Conservation (phyloP, 2,113 vertebrate genomes). For the Rattus norvegicus region DNA sequence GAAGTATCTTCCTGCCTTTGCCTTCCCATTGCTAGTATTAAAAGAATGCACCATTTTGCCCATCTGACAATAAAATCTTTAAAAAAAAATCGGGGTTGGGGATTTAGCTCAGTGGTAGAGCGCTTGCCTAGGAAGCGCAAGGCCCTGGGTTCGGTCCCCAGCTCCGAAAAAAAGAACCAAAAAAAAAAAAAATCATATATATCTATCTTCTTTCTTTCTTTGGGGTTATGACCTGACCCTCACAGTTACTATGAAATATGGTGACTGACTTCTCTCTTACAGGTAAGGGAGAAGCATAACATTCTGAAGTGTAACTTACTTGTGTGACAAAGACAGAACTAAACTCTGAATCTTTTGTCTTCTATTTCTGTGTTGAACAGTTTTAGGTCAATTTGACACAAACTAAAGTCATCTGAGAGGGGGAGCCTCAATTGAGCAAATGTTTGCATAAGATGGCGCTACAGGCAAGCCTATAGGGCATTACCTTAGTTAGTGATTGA, state of each 20-base stretch:
- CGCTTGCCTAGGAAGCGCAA: no score
- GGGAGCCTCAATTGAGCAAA: background rate
- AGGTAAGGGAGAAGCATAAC: background rate
- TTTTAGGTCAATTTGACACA: background rate
- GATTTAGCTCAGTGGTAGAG: no score
- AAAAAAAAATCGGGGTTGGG: background rate
- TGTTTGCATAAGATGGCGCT: background rate
- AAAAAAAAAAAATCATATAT: background rate
- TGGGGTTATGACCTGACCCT: background rate
- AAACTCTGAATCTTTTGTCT: background rate
- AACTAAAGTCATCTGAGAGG: background rate
- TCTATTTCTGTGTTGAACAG: background rate
- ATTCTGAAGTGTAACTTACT: background rate
- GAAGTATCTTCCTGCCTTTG: background rate
- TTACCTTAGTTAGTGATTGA: background rate
- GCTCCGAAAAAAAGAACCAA: no score
- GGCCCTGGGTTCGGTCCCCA: no score
- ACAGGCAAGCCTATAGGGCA: background rate
- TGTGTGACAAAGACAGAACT: background rate
- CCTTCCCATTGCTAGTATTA: background rate
- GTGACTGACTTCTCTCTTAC: background rate
- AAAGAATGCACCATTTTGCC: background rate
- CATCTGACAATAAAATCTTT: background rate
- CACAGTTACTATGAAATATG: conserved; percentile 23
- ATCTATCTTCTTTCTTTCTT: background rate